Evolutionary conservation across 2,113 vertebrate species (phyloP), one percentile per base, ranked within the genome.

Genomic region (Sylvietta virens): DNA sequence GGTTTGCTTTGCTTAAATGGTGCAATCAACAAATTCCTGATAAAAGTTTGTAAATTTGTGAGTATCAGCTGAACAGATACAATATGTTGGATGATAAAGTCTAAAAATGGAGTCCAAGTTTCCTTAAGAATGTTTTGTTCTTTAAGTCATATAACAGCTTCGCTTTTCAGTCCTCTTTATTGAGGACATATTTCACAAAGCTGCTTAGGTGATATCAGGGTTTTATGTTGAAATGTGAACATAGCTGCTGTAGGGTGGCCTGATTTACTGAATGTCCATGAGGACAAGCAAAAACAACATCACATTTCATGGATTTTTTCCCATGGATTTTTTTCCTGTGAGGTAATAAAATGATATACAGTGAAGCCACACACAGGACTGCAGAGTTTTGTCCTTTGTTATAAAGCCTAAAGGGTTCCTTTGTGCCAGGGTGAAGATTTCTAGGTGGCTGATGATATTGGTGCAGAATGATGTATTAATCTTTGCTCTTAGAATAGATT

Each of bases 391-490:
- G 18, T 60, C 53, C 73, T 95, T 72, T 89, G 51, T 67, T 91
- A 71, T 84, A 92, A 95, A 94, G 71, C n/a, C 44, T 94, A 40
- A 40, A 79, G 65, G 23, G 37, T 28, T 89, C 15, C 53, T 81
- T 86, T 78, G 81, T 44, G 81, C 39, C 31, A 56, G 71, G 70
- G 22, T 15, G 18, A 83, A 92, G 51, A 74, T 72, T 48, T 71
- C 80, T 89, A 40, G 24, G 44, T 84, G 28, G 61, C 7, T 81
- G 69, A 64, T 96, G 92, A 94, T 90, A 83, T 61, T 94, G 77
- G 81, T 96, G 73, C 92, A 97, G 87, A 95, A 89, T 24, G 71
- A 88, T 93, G 62, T 77, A 88, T 95, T 94, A 94, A 85, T 93
- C 86, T 87, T 22, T 13, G 51, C 15, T 94, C 94, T 95, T 94